These are phyloP conservation scores for Harpagoxenus sublaevis DNA, from an alignment of 2,888 invertebrate genomes.

Conservation along the genomic window DNA sequence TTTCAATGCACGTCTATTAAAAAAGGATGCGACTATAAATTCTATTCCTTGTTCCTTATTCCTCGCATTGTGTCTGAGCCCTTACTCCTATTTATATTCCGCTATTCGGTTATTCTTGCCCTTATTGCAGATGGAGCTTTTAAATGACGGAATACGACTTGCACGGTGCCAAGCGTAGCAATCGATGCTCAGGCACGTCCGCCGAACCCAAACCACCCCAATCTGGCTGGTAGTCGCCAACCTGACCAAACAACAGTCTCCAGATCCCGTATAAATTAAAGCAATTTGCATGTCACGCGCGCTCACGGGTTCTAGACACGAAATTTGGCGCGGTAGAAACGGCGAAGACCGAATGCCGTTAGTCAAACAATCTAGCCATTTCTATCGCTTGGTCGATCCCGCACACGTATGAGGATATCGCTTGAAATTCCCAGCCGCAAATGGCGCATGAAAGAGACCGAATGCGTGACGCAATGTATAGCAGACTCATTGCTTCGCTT, in stretches of 20 bases:
- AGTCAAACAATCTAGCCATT: constrained; percentile 44
- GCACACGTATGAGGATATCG: constrained; percentile 35
- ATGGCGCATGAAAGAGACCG: constrained; percentile 12
- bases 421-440: constrained; percentile 33
- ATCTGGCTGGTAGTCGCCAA: constrained; percentile 75
- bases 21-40: too few relatives aligned
- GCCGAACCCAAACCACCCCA: constrained; percentile 66
- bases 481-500: constrained; percentile 11
- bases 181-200: constrained; percentile 77
- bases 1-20: too few relatives aligned
- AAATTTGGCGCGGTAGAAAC: constrained; percentile 57
- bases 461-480: background rate
- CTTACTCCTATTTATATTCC: background rate
- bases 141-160: constrained; percentile 59
- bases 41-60: too few relatives aligned
- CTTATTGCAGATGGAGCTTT: constrained; percentile 17
- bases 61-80: too few relatives aligned
- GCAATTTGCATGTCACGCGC: constrained; percentile 78
- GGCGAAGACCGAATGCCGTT: constrained; percentile 55
- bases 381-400: background rate
- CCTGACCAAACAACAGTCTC: constrained; percentile 79
- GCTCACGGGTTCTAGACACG: constrained; percentile 50
- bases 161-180: constrained; percentile 64
- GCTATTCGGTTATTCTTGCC: background rate
- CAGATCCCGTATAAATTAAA: constrained; percentile 80